Conservation (phyloP, 2,888 invertebrate species). For the Seira ritae region DNA sequence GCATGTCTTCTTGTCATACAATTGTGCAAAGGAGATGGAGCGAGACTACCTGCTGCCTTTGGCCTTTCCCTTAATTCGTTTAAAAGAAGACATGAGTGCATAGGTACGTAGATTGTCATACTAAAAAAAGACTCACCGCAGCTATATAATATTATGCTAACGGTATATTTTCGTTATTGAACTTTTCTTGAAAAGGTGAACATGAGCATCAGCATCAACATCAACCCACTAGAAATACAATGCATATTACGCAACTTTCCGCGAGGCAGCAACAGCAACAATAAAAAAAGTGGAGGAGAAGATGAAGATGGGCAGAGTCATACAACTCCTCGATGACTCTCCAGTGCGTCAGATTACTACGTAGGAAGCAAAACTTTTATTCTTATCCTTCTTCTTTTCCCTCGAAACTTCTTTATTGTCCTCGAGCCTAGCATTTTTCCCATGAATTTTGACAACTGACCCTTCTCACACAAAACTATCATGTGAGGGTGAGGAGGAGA, state of each 20-base stretch:
- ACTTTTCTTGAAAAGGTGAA: constrained; percentile 11
- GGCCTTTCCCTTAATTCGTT: constrained; percentile 27
- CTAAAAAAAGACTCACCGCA: background rate
- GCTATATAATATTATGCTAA: background rate
- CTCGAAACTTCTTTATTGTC: constrained; percentile 26
- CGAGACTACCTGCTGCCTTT: constrained; percentile 28
- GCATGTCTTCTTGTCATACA: constrained; percentile 21
- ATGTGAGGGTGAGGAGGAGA: constrained; percentile 2
- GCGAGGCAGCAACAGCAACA: background rate
- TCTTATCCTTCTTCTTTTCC: background rate
- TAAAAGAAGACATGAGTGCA: constrained; percentile 17
- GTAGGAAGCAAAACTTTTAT: background rate
- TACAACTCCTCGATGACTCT: constrained; percentile 13
- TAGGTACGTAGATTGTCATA: constrained; percentile 17
- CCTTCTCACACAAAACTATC: constrained; percentile 43
- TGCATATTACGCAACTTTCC: background rate
- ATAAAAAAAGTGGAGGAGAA: too few relatives aligned
- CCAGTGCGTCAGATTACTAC: background rate
- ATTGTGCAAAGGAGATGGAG: constrained; percentile 22
- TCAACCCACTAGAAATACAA: background rate
- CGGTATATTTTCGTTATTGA: constrained; percentile 39
- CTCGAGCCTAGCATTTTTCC: constrained; percentile 14
- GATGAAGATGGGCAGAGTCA: too few relatives aligned
- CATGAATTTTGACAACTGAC: constrained; percentile 46
- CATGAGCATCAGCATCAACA: background rate